phyloP scores from a whole-genome alignment of 2,797 vertebrate genomes.

The Microchirus variegatus region DNA sequence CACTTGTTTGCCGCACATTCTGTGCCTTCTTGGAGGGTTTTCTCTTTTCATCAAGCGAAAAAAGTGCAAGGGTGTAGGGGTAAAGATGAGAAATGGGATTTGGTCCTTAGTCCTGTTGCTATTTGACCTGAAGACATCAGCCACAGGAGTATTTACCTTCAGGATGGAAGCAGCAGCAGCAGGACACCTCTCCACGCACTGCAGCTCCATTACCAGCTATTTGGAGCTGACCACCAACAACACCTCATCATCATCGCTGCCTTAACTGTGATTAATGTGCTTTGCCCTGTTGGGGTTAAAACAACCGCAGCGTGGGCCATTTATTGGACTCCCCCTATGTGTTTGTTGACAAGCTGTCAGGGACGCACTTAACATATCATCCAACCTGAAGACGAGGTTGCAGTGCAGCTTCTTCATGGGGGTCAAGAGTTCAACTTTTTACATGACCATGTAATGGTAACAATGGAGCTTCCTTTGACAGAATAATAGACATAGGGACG shows the following conservation, averaged over 20 bases:
- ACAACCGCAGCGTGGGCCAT: conserved; percentile 65
- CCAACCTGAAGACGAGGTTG: conserved; percentile 47
- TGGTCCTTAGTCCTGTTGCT: too few species aligned
- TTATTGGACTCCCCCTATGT: conserved; percentile 69
- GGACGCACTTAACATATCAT: conserved; percentile 81
- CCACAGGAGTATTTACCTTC: too few species aligned
- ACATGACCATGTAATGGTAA: conserved; percentile 82
- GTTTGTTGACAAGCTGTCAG: conserved; percentile 82
- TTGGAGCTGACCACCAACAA: conserved; percentile 67
- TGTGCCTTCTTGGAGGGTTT: too few species aligned
- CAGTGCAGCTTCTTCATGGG: conserved; percentile 46
- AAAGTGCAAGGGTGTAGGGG: too few species aligned
- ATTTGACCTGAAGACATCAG: too few species aligned
- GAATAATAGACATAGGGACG: conserved; percentile 43
- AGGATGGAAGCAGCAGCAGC: conserved; percentile 11
- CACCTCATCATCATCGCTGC: conserved; percentile 77
- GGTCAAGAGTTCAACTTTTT: conserved; percentile 75
- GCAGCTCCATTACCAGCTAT: conserved; percentile 54
- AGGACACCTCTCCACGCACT: conserved; percentile 39
- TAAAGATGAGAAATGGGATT: too few species aligned
- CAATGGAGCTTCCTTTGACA: conserved; percentile 59
- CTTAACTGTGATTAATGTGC: conserved; percentile 76
- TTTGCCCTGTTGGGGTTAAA: conserved; percentile 76
- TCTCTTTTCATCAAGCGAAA: too few species aligned
- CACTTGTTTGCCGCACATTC: too few species aligned